phyloP scores from a whole-genome alignment of 2,113 vertebrate species.

The Otis tarda region DNA sequence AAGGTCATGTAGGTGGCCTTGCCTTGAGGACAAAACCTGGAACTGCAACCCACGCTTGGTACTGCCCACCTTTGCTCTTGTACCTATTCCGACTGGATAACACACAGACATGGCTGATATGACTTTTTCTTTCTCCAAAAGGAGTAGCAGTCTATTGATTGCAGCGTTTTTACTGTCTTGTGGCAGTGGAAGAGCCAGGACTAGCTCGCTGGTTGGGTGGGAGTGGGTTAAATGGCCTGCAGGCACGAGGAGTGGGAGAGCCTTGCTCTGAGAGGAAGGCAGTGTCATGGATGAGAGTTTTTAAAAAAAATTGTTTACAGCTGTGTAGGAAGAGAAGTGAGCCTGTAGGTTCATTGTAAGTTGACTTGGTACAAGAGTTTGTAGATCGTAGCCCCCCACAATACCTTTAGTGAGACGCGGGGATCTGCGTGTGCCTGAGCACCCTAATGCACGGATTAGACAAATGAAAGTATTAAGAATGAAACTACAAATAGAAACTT shows the following conservation, averaged over 20 bases:
- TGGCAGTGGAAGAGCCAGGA: neutral
- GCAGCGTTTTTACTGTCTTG: neutral
- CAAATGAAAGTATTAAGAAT: neutral
- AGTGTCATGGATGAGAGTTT: neutral
- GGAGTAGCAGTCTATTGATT: neutral
- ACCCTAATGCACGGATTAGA: neutral
- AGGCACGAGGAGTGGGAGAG: neutral
- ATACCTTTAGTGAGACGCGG: neutral
- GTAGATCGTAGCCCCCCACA: neutral
- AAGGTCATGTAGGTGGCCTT: neutral
- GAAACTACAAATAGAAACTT: neutral
- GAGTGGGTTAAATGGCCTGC: neutral
- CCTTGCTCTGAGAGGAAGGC: neutral
- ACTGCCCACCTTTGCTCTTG: neutral
- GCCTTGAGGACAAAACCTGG: neutral
- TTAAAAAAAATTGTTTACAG: neutral
- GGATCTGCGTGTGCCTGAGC: neutral
- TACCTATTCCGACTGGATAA: neutral
- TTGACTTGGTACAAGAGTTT: neutral
- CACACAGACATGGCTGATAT: fast-evolving
- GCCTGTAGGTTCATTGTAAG: neutral
- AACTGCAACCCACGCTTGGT: neutral
- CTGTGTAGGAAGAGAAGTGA: neutral
- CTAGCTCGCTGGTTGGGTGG: neutral
- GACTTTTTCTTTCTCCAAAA: neutral